Evolutionary conservation across 2,797 vertebrate genomes (phyloP), one percentile per base, ranked within the genome.

Genomic region (Gymnocypris eckloni): DNA sequence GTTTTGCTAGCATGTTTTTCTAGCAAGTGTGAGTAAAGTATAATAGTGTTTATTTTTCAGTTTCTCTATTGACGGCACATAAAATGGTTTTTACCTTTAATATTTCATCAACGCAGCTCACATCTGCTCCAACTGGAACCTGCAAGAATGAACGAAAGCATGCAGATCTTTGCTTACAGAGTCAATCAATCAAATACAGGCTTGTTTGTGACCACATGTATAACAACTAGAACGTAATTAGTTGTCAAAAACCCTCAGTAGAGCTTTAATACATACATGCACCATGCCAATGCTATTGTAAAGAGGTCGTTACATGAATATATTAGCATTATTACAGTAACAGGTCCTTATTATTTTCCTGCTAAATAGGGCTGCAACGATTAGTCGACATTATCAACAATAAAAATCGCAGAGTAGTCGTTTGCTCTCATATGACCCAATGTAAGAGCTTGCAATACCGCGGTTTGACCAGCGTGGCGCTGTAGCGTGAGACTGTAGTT

Each of bases 81-180:
- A 71, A 5, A 61, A 61, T n/a, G 6, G 48, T 92, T 95, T 54
- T 92, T 95, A 99, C 98, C 97, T 99, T 99, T 73, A 99, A 95
- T 92, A 99, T 99, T 93, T 99, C 98, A 93, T 99, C 98, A 48
- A 99, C 98, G 89, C 98, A 99, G 95, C 96, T 99, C 84, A 97
- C 96, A 79, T 99, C 98, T 85, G 97, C 96, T 4, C 97, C 95
- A 83, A 95, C 95, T 66, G 96, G 95, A 85, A 97, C 97, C 98
- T 99, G 39, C 73, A 92, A 93, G 91, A 81, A 91, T 87, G 93
- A 89, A 89, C 22, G 0, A 28, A 89, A 67, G 9, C 20, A 76
- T 13, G 43, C 18, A 76, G 56, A 50, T 75, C 39, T 10, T 22
- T 52, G 64, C 69, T 71, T n/a, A 45, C 12, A 20, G 45, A 25